Base-by-base conservation (phyloP, 2,113 vertebrate species). In the Catagonus wagneri region DNA sequence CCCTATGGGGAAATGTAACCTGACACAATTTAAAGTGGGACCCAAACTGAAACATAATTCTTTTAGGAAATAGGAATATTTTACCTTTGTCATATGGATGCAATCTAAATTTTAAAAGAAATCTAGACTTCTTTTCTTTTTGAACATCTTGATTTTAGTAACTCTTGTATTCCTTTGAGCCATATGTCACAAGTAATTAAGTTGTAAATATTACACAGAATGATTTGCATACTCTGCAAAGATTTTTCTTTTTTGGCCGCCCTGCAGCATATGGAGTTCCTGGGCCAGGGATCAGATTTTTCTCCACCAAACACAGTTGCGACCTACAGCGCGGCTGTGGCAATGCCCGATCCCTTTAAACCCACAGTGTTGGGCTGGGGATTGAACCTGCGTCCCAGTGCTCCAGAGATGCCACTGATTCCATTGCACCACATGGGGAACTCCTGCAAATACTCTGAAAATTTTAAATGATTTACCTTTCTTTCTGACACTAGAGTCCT, bases 1-100 rank as follows among this genome's bases (percentile, higher is more conserved):
- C 44, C 90, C 63, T 27, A 20, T 85, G 56, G 63, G 56, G 72
- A 93, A 78, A 36, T n/a, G 29, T 32, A 90, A 90, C 60, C 65
- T 90, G 89, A 61, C 58, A 92, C 69, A 58, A 54, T 93, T 93
- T 87, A 79, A 69, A 87, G 58, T 83, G 50, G 61, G 72, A 34
- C 66, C 65, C 54, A 81, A 81, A 86, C 17, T 61, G 20, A 93
- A 93, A 72, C 79, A 20, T 61, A 78, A 16, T 89, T 85, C 3
- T 89, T 89, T 83, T 39, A 74, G 65, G 15, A 91, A 85, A 79
- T 36, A 44, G 34, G n/a, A 84, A 60, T 83, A 29, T 75, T 76
- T 84, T 68, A 36, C 65, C 58, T 95, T 90, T 85, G 74, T 84
- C 66, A 92, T 6, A 15, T 32, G 23, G 72, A 69, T 89, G 25